phyloP scores from a whole-genome alignment of 2,888 invertebrate genomes.

The Tanaodytes sp. region DNA sequence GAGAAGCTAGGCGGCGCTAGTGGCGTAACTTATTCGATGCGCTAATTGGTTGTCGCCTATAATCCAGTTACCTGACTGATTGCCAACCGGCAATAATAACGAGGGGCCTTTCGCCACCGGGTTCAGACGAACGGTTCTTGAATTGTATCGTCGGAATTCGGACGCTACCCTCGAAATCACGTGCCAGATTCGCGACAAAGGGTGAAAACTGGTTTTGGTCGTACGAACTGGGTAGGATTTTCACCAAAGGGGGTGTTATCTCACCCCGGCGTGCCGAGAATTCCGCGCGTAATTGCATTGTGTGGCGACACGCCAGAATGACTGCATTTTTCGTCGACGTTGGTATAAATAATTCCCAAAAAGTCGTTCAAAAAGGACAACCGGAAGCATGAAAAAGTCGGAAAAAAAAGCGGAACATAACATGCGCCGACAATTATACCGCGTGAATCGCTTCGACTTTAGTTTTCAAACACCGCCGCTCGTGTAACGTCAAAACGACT shows the following conservation, averaged over 20 bases:
- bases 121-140: conserved; percentile 45
- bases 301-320: conserved; percentile 63
- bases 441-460: too few species aligned
- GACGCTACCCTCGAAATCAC: conserved; percentile 10
- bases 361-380: conserved; percentile 1
- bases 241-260: conserved; percentile 57
- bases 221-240: neutral
- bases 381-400: neutral
- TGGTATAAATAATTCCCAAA: conserved; percentile 46
- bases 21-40: too few species aligned
- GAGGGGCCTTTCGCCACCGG: conserved; percentile 49
- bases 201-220: too few species aligned
- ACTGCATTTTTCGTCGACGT: conserved; percentile 62
- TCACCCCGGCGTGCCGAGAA: conserved; percentile 68
- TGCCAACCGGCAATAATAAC: conserved; percentile 61
- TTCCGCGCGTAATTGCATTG: conserved; percentile 71
- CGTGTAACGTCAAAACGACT: too few species aligned
- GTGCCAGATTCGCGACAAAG: too few species aligned
- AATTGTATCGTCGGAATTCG: conserved; percentile 60
- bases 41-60: conserved; percentile 62
- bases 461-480: conserved; percentile 1
- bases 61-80: conserved; percentile 67
- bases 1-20: conserved; percentile 15
- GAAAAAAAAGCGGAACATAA: neutral
- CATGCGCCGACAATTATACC: conserved; percentile 5